phyloP scores from a whole-genome alignment of 2,113 vertebrate species.

The Syrrhaptes paradoxus region DNA sequence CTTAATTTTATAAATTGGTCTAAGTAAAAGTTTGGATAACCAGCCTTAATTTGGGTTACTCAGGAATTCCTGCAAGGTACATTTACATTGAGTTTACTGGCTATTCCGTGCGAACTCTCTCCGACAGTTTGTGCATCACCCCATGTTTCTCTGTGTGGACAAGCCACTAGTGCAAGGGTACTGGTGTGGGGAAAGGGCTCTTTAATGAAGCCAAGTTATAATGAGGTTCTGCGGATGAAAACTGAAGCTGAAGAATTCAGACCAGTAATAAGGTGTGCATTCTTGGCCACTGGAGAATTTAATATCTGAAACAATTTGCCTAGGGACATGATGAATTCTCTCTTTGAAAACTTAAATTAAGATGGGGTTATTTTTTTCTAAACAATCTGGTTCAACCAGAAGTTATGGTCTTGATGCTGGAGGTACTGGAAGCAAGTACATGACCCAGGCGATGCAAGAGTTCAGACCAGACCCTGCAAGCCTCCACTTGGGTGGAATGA shows the following conservation, averaged over 20 bases:
- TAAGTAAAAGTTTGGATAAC: background rate
- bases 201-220: constrained; percentile 10
- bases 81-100: background rate
- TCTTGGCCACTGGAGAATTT: constrained; percentile 59
- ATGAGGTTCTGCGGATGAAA: constrained; percentile 40
- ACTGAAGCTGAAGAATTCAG: constrained; percentile 51
- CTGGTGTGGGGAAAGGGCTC: background rate
- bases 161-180: background rate
- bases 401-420: constrained; percentile 38
- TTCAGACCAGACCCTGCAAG: constrained; percentile 5
- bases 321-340: constrained; percentile 30
- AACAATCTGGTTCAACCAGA: constrained; percentile 60
- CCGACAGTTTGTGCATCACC: background rate
- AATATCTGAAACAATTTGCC: constrained; percentile 70
- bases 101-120: fast-evolving
- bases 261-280: constrained; percentile 61
- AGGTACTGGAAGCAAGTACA: background rate
- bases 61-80: background rate
- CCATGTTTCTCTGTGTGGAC: background rate
- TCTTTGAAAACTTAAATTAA: constrained; percentile 62
- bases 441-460: background rate
- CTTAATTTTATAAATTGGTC: background rate
- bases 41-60: background rate
- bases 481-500: constrained; percentile 9
- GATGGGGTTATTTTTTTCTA: constrained; percentile 26